Evolutionary conservation across 2,888 invertebrate genomes (phyloP).

Genomic region (Cheilosia impressa): DNA sequence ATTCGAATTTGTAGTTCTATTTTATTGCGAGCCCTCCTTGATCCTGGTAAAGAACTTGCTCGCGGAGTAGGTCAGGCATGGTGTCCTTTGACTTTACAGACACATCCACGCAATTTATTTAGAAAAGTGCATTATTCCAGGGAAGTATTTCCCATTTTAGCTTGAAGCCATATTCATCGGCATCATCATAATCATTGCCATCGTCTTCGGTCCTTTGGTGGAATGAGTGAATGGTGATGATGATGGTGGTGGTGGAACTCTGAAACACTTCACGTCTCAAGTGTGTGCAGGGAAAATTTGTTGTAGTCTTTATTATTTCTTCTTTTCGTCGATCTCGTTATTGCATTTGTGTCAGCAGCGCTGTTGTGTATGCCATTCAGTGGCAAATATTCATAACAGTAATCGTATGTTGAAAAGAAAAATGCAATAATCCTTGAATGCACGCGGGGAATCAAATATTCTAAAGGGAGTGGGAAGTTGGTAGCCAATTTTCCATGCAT

Average conservation of each 20-base stretch:
- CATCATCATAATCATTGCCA: conserved; percentile 56
- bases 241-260: neutral
- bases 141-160: conserved; percentile 52
- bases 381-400: conserved; percentile 66
- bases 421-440: conserved; percentile 57
- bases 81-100: conserved; percentile 49
- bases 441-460: conserved; percentile 43
- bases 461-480: conserved; percentile 4
- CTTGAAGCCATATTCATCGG: conserved; percentile 43
- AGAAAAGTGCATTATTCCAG: conserved; percentile 53
- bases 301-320: neutral
- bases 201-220: conserved; percentile 26
- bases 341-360: conserved; percentile 32
- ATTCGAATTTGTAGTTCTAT: conserved; percentile 17
- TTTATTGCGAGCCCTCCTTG: neutral
- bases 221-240: conserved; percentile 24
- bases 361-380: conserved; percentile 36
- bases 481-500: conserved; percentile 59
- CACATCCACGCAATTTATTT: conserved; percentile 32
- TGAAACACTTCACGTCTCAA: conserved; percentile 1
- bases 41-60: conserved; percentile 43
- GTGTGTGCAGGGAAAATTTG: conserved; percentile 10
- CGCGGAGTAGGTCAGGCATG: conserved; percentile 48
- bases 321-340: neutral
- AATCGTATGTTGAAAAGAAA: conserved; percentile 25